A percentile compares a stretch with the other conserved stretches of the same genome.
Evolutionary conservation across 1,140 invertebrate species (phyloP).

Genomic region (Philotrypesis tridentata): DNA sequence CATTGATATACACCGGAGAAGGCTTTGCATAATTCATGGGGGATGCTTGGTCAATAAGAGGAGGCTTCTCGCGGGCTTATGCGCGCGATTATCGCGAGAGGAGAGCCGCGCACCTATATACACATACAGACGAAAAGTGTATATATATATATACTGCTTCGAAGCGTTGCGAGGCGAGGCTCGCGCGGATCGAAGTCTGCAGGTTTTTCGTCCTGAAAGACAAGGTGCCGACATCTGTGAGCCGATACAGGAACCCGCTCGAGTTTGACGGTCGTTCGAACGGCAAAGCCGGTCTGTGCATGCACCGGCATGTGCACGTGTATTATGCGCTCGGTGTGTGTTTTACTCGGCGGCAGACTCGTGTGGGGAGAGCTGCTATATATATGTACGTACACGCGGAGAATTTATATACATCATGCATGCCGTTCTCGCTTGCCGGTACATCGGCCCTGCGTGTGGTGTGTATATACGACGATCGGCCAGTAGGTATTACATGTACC

Average conservation of each 20-base stretch:
- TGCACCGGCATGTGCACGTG: not conserved
- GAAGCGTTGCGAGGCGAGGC: not conserved
- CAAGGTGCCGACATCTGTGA: slow-evolving; percentile 72
- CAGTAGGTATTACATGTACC: too few species aligned
- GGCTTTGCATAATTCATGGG: slow-evolving; percentile 59
- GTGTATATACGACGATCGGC: slow-evolving; percentile 61
- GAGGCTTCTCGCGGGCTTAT: not conserved
- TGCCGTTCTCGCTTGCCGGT: slow-evolving; percentile 54
- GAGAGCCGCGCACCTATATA: not conserved
- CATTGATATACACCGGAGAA: slow-evolving; percentile 51
- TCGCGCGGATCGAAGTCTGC: not conserved
- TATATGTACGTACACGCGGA: too few species aligned
- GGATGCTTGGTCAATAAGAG: slow-evolving; percentile 14
- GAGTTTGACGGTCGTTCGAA: slow-evolving; percentile 52
- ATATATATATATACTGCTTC: not conserved
- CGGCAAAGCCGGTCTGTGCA: slow-evolving; percentile 20
- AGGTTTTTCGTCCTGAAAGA: slow-evolving; percentile 17
- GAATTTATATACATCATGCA: not conserved
- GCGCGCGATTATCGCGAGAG: not conserved
- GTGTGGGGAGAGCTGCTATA: not conserved
- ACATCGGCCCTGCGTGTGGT: slow-evolving; percentile 31
- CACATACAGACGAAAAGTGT: not conserved
- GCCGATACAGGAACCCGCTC: slow-evolving; percentile 62
- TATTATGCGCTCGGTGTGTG: not conserved
- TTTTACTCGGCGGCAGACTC: not conserved